Evolutionary conservation across 2,797 vertebrate species (phyloP), one percentile per base, ranked within the genome.

Genomic region (Sebastes baramenuke): DNA sequence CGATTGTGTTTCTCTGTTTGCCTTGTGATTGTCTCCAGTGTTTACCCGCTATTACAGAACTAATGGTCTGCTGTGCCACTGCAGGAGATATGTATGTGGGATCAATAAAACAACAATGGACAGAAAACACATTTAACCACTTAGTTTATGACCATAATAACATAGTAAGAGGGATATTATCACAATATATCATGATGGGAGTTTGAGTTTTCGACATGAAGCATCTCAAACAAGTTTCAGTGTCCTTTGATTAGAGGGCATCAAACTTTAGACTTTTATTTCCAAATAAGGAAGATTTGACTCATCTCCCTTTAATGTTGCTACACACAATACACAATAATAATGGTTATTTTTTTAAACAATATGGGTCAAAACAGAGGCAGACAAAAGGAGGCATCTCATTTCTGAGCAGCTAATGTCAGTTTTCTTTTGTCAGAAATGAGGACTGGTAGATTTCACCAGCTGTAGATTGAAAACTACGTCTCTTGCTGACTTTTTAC

Each of bases 1-100:
- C 29, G 82, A 89, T 87, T 91, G 88, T 84, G 74, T 88, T 89
- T 89, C 65, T 89, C 81, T 83, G 77, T 88, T 87, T 86, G 81
- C 72, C 49, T 82, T 84, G 68, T 59, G 76, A 79, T 82, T 84
- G 74, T 87, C 87, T 89, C 74, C 25, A 62, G 87, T 87, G 84
- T 90, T 92, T 85, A 84, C 80, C 72, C 0, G 46, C 86, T 73
- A 38, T 83, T 87, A 84, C 46, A 60, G 80, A 69, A 68, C 84
- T 86, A 85, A 86, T 88, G 88, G 75, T 75, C 59, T 38, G 58
- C 77, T 82, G 74, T 58, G 69, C 77, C 73, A 59, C 80, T 74
- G 73, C 73, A 79, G 80, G 60, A 83, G 75, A 72, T 62, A 70
- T 76, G 80, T 59, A 58, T 67, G 46, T 8, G 24, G 54, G 76